phyloP scores from a whole-genome alignment of 2,113 vertebrate genomes.

The Psittacula cyanocephala region DNA sequence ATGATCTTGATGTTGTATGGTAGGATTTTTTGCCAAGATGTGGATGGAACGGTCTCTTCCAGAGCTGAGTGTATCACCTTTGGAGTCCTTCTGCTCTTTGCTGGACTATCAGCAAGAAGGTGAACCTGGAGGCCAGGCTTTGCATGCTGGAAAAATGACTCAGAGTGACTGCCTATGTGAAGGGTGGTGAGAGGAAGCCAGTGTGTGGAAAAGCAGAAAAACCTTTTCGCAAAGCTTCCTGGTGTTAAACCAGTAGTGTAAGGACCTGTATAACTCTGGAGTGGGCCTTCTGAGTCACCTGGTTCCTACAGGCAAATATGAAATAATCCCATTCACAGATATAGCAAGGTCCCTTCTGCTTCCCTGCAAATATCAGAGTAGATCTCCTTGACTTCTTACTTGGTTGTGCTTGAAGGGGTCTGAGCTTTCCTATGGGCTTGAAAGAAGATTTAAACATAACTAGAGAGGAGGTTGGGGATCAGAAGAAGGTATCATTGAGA shows the following conservation, averaged over 20 bases:
- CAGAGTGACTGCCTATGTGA: rapidly evolving
- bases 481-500: not conserved
- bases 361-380: not conserved
- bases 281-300: not conserved
- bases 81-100: not conserved
- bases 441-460: not conserved
- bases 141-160: not conserved
- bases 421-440: not conserved
- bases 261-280: not conserved
- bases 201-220: not conserved
- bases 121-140: not conserved
- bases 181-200: not conserved
- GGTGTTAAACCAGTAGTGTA: not conserved
- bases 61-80: rapidly evolving
- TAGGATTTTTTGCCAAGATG: not conserved
- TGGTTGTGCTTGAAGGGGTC: not conserved
- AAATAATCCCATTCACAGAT: not conserved
- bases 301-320: not conserved
- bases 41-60: not conserved
- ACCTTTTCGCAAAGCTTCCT: not conserved
- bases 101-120: not conserved
- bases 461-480: not conserved
- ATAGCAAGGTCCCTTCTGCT: not conserved
- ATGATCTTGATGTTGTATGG: not conserved
- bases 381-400: not conserved